Base-by-base conservation (phyloP, 2,797 vertebrate genomes). In the Myripristis jacobus region DNA sequence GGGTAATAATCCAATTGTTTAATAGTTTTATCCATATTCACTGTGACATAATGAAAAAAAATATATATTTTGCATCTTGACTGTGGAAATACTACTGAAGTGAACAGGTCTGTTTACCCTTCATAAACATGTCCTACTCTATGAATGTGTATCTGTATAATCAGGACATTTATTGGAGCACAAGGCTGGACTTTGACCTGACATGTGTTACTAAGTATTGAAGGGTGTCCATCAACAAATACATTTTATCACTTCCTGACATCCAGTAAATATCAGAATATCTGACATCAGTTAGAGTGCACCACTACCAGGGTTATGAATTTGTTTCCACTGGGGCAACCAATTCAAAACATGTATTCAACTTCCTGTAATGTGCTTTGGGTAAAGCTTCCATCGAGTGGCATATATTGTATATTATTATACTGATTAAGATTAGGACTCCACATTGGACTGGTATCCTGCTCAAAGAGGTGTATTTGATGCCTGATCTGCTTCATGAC, bases 141-240 rank as follows among this genome's bases (percentile, higher is more conserved):
- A 24, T 18, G 18, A 9, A 10, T 41, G 10, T 29, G 10, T 25
- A 44, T 46, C 29, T 34, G 41, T 22, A 61, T 3, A 15, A 13
- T 13, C 43, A 8, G 34, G 25, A n/a, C 8, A 18, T 69, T 61
- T 21, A 70, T 57, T 16, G 43, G 21, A 54, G 18, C 29, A 22
- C 22, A 2, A 47, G 48, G 3, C 57, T 22, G 73, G 61, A 80
- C 67, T 75, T 83, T 73, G 55, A 31, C 65, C 47, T 68, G 46
- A 63, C 25, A 3, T 47, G n/a, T 22, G 10, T 43, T 2, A 41
- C 31, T 52, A 46, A 56, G 38, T 2, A 48, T 1, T 18, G 13
- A 3, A 6, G 24, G 19, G 19, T 31, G 11, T 0, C 24, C 18
- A 60, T 18, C 18, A 7, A 31, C 15, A 47, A 15, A 2, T 59